Evolutionary conservation across 2,113 vertebrate genomes (phyloP).

Genomic region (Bettongia penicillata): DNA sequence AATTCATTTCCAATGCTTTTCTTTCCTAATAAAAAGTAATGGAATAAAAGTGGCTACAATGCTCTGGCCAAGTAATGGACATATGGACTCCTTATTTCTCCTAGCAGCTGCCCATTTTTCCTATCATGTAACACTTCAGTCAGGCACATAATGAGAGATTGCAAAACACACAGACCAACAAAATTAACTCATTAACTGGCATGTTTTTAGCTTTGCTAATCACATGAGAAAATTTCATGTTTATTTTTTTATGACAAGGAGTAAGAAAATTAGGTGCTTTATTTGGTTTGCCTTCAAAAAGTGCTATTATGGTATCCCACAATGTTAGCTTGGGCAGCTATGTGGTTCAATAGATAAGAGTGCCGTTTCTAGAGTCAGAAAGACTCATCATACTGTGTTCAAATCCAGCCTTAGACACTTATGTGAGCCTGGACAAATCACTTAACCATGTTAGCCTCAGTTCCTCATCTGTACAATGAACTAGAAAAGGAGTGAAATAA

Average conservation of each 20-base stretch:
- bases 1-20: neutral
- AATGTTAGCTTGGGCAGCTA: neutral
- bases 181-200: neutral
- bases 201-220: neutral
- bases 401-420: neutral
- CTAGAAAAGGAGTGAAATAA: neutral
- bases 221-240: neutral
- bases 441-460: neutral
- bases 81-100: constrained; percentile 16
- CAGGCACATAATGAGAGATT: neutral
- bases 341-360: neutral
- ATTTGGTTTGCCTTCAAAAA: neutral
- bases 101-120: neutral
- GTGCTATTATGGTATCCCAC: neutral
- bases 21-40: neutral
- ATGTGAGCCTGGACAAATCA: neutral
- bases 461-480: neutral
- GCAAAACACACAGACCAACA: neutral
- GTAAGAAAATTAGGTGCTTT: neutral
- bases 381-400: neutral
- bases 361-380: neutral
- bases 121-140: neutral
- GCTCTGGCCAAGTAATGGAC: neutral
- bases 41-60: neutral
- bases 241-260: neutral